These are phyloP conservation scores for Rhabdophis nuchalis DNA, from an alignment of 2,797 vertebrate species.

Conservation along the genomic window DNA sequence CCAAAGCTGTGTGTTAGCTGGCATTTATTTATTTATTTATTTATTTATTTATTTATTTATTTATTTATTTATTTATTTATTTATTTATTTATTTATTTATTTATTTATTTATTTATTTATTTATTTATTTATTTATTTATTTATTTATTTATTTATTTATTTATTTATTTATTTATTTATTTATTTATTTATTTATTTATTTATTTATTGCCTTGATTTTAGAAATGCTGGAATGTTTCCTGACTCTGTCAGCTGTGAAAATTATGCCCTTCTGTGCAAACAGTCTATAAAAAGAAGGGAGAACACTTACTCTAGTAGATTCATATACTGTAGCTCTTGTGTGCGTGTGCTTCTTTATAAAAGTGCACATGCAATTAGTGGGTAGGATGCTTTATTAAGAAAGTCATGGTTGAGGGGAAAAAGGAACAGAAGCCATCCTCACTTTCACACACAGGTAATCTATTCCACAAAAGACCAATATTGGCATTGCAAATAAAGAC, in stretches of 20 bases:
- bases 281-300: background rate
- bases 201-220: background rate
- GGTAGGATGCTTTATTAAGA: background rate
- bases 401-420: no score
- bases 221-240: background rate
- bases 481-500: background rate
- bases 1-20: constrained; percentile 35
- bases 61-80: background rate
- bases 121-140: background rate
- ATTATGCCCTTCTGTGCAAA: background rate
- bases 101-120: background rate
- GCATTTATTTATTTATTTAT: background rate
- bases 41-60: background rate
- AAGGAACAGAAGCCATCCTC: background rate
- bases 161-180: background rate
- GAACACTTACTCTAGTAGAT: background rate
- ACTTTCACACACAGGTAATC: no score
- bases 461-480: background rate
- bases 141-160: background rate
- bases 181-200: background rate
- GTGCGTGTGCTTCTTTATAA: background rate
- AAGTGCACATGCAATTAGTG: background rate
- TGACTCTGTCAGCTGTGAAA: background rate
- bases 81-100: background rate
- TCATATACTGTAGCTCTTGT: background rate